Evolutionary conservation across 2,888 invertebrate species (phyloP).

Genomic region (Yponomeuta plumbellus): DNA sequence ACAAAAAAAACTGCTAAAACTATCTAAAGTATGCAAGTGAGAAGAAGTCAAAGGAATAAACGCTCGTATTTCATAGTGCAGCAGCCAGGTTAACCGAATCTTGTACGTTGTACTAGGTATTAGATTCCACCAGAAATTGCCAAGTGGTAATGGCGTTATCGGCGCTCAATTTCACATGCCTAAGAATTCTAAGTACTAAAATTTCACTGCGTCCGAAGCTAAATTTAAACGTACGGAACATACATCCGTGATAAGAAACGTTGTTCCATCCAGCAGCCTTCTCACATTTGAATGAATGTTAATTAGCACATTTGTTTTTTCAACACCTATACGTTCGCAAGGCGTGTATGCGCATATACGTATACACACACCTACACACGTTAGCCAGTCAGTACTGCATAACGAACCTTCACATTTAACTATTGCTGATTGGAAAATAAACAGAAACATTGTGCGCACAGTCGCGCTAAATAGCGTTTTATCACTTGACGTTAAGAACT

Average conservation of each 20-base stretch:
- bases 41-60: too few species aligned
- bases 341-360: conserved; percentile 24
- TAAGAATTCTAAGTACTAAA: too few species aligned
- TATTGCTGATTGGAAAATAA: conserved; percentile 44
- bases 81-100: too few species aligned
- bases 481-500: conserved; percentile 1
- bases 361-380: conserved; percentile 30
- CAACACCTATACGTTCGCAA: conserved; percentile 49
- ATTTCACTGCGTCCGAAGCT: too few species aligned
- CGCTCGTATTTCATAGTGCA: too few species aligned
- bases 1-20: too few species aligned
- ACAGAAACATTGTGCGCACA: conserved; percentile 33
- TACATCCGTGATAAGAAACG: conserved; percentile 53
- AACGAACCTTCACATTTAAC: conserved; percentile 42
- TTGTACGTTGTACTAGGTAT: too few species aligned
- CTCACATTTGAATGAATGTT: conserved; percentile 67
- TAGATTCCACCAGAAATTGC: too few species aligned
- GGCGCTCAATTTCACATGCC: too few species aligned
- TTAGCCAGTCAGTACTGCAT: conserved; percentile 30
- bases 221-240: conserved; percentile 23
- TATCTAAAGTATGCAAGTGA: too few species aligned
- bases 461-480: conserved; percentile 4
- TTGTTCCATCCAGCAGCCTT: conserved; percentile 42
- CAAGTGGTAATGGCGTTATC: too few species aligned
- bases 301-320: conserved; percentile 65